Evolutionary conservation across 2,113 vertebrate genomes (phyloP), one percentile per base, ranked within the genome.

Genomic region (Malurus cyaneus): DNA sequence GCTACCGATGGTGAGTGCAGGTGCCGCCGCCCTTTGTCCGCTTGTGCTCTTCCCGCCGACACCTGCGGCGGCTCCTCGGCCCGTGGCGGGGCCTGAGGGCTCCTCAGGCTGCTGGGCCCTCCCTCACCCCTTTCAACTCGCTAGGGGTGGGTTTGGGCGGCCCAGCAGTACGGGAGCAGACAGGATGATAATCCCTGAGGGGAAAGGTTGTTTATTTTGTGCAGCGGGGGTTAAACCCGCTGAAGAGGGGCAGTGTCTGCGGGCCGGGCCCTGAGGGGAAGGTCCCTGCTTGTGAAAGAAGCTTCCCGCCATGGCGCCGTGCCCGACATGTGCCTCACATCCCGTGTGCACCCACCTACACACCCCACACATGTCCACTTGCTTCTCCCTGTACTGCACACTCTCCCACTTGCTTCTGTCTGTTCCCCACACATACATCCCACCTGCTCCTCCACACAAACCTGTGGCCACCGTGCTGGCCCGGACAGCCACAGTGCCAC

Each of bases 1-100:
- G 99, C 97, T 99, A 99, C 97, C 98, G 98, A 98, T 99, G 99
- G 99, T 99, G 96, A 99, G 99, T 98, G 91, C 26, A 66, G 56
- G 89, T 67, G 93, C 78, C 74, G 70, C 84, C 81, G 79, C 78
- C 50, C 60, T 80, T 80, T 80, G 82, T 67, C 49, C n/a, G 32
- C 8, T 8, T 12, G 19, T 21, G 39, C 17, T 14, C 19, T 11
- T 34, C 24, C 39, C 41, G 16, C 76, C 73, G 20, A 80, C 95
- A 94, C 95, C 95, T 91, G 94, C 70, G 65, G 78, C 54, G 20
- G 49, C 44, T 66, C 20, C 77, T 47, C 34, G 23, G 57, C 34
- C 72, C 54, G 42, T 76, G 46, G 70, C 44, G 29, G 56, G 65
- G 66, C 80, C 85, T 21, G 29, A 1, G 5, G 13, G 24, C 44